Evolutionary conservation across 2,797 vertebrate species (phyloP), one percentile per base, ranked within the genome.

Genomic region (Typhlichthys subterraneus): DNA sequence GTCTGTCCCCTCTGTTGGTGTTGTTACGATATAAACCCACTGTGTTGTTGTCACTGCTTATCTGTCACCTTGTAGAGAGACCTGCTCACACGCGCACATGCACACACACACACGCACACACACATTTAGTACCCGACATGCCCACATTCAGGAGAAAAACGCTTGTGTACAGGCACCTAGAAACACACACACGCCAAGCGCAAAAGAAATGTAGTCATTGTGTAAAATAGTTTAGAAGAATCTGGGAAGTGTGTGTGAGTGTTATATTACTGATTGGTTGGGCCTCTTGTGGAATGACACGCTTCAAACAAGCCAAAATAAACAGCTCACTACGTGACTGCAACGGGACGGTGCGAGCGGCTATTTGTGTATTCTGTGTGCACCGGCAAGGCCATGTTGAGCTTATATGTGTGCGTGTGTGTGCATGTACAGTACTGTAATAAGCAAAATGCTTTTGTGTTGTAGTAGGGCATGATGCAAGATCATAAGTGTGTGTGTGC

Each of bases 1-100:
- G 31, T 31, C 58, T 13, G 42, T 19, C 69, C 72, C 60, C 68
- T 76, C 83, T 89, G 84, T 84, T 84, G 75, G 67, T 89, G 85
- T 77, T 52, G 60, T 75, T 80, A 82, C 78, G 63, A 73, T 83
- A 76, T 82, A 68, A 77, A 57, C 57, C 83, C 71, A 29, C 66
- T 75, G 57, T 79, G 83, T 84, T 61, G 73, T 82, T 79, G 71
- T 67, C 60, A 54, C 60, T 59, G 67, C 61, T 57, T 2, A 45
- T 70, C 73, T 61, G 57, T 58, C 60, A 61, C 69, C 72, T 51
- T 51, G 66, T 64, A 57, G 53, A 58, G 59, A 79, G 75, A 77
- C 79, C 69, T 76, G 46, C 69, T 50, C 67, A 53, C 31, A 31
- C 58, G 55, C 14, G 14, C 50, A 60, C 45, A 57, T 17, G 13